Conservation (phyloP, 2,113 vertebrate species). For the Pelvicachromis taeniatus region DNA sequence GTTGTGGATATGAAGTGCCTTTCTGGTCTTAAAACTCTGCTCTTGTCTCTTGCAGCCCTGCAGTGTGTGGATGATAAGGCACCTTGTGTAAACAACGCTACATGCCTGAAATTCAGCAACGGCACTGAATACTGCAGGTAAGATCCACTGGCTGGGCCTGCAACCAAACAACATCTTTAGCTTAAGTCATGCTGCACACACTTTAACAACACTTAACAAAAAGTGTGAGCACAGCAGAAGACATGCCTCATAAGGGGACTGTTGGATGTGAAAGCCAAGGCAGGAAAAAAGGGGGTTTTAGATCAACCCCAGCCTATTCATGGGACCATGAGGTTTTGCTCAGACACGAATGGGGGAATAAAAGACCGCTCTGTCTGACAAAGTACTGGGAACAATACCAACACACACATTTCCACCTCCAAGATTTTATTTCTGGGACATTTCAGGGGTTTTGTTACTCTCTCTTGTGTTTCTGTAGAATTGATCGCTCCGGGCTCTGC, state of each 20-base stretch:
- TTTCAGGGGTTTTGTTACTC: conserved; percentile 27
- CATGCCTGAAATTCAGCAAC: conserved; percentile 81
- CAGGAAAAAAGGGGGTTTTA: conserved; percentile 29
- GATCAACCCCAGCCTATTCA: conserved; percentile 33
- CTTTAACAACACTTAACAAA: not conserved
- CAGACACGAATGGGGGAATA: conserved; percentile 40
- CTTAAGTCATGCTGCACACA: not conserved
- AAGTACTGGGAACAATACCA: conserved; percentile 62
- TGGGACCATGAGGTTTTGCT: conserved; percentile 47
- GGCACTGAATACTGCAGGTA: conserved; percentile 94
- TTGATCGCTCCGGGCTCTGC: not conserved
- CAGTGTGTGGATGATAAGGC: conserved; percentile 83
- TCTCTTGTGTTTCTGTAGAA: not conserved
- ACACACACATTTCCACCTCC: conserved; percentile 55
- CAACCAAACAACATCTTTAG: not conserved
- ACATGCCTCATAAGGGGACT: not conserved
- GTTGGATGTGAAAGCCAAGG: conserved; percentile 18
- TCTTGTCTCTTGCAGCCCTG: conserved; percentile 77
- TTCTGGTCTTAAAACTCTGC: conserved; percentile 5
- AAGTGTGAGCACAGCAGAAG: not conserved
- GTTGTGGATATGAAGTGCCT: not conserved
- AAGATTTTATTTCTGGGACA: conserved; percentile 41
- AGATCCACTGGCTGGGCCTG: conserved; percentile 34
- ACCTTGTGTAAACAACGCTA: conserved; percentile 87
- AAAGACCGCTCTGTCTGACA: conserved; percentile 57